Base-by-base conservation (phyloP, 1,140 invertebrate genomes). In the Aphis craccivora region DNA sequence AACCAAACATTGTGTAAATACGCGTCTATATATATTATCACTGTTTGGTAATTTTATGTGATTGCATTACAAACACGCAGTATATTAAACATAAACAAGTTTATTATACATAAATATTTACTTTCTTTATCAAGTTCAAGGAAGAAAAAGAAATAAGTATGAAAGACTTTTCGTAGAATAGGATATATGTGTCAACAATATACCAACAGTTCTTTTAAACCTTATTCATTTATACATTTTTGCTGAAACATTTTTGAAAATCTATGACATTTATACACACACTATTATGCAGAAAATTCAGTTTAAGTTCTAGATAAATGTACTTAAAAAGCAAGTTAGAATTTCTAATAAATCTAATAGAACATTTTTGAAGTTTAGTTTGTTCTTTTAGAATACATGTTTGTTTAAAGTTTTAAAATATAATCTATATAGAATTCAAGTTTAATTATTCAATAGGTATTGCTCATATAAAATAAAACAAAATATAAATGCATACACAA, bases 1-100 rank as follows among this genome's bases (percentile, higher is more conserved):
- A 0, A 51, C 7, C 11, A 87, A 87, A 87, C 30, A 30, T 18
- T 5, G 18, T 48, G 45, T 2, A 51, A 86, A 86, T 48, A 87
- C 14, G 45, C 25, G 40, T 8, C 25, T 5, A 20, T 87, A 30
- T n/a, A 48, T 87, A 35, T 48, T 87, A 48, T 35, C 45, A n/a
- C 20, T 48, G 43, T n/a, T 43, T 48, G 6, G 23, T 53, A 90
- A 40, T 90, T 60, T 40, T 53, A 60, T 90, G 55, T 55, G 2
- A 90, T 90, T 90, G 18, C 7, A 55, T 5, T 37, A 40, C 23
- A 60, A 55, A 90, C 51, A 60, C 23, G 5, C n/a, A 40, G 25
- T 14, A 55, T 37, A 90, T 90, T 90, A 90, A 90, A 55, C 35
- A 37, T 55, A 90, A 90, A 55, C 22, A 90, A 8, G 20, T 40